phyloP scores from a whole-genome alignment of 1,140 invertebrate genomes.

The Danaus melanippus region DNA sequence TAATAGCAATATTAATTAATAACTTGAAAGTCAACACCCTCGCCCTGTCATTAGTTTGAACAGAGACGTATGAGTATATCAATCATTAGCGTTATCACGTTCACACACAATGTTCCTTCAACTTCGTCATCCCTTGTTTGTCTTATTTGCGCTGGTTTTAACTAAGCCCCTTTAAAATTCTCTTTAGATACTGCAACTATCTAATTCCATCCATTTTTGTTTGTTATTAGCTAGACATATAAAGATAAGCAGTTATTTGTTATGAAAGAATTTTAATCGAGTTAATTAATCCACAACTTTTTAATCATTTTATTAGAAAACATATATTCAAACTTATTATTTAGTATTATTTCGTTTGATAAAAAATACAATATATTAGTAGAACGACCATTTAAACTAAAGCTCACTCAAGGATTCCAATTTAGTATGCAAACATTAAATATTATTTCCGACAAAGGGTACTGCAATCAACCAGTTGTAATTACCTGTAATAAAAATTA shows the following conservation, averaged over 20 bases:
- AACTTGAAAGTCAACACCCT: conserved; percentile 67
- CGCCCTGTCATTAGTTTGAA: conserved; percentile 66
- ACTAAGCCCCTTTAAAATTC: conserved; percentile 26
- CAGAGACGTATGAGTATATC: conserved; percentile 59
- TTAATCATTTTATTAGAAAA: no score
- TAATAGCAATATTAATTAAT: conserved; percentile 69
- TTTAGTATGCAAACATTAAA: conserved; percentile 13
- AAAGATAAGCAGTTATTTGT: no score
- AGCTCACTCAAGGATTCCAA: not conserved
- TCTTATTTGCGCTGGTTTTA: conserved; percentile 34
- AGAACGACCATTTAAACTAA: no score
- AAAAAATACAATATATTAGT: no score
- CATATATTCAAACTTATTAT: no score
- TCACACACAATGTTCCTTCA: conserved; percentile 47
- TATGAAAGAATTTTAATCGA: no score
- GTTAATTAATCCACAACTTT: no score
- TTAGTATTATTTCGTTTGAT: no score
- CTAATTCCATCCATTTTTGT: no score
- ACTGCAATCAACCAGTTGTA: conserved; percentile 26
- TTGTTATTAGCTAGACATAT: no score
- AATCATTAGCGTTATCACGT: conserved; percentile 65
- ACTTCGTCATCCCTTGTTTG: conserved; percentile 47
- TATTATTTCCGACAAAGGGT: conserved; percentile 18
- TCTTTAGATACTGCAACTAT: conserved; percentile 5
- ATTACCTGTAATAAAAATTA: conserved; percentile 35